A percentile compares a stretch with the other conserved stretches of the same genome.
These are phyloP conservation scores for Thunnus thynnus DNA, from an alignment of 2,113 vertebrate genomes.

Conservation along the genomic window DNA sequence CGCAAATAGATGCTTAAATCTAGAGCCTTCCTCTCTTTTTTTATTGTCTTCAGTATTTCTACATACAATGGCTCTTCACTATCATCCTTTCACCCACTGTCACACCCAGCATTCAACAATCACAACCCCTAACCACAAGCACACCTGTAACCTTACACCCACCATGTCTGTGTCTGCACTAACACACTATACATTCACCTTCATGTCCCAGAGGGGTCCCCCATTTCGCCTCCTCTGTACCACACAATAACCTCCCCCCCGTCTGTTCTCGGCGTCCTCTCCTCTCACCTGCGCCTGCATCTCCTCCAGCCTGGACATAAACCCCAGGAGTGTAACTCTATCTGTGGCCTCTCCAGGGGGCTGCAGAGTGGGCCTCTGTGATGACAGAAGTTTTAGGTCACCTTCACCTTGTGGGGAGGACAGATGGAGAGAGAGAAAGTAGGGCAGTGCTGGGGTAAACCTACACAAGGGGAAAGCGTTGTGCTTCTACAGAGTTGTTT, in stretches of 20 bases:
- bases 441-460: not conserved
- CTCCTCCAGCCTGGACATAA: conserved; percentile 4
- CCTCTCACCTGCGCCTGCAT: conserved; percentile 13
- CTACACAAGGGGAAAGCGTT: conserved; percentile 4
- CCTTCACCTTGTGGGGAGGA: conserved; percentile 6
- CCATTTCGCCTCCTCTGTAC: not conserved
- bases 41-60: too few species aligned
- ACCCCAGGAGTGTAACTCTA: conserved; percentile 64
- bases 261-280: conserved; percentile 20
- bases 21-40: too few species aligned
- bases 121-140: not conserved
- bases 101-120: not conserved
- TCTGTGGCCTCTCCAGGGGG: conserved; percentile 27
- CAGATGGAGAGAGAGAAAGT: conserved; percentile 35
- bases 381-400: conserved; percentile 8
- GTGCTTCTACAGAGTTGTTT: not conserved
- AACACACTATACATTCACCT: not conserved
- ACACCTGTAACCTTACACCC: conserved; percentile 26
- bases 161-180: not conserved
- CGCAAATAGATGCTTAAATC: too few species aligned
- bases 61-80: too few species aligned
- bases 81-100: not conserved
- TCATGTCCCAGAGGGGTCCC: not conserved
- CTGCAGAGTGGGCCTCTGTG: not conserved
- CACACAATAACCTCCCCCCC: conserved; percentile 30